Evolutionary conservation across 1,140 invertebrate species (phyloP).

Genomic region (Hydropsyche tenuis): DNA sequence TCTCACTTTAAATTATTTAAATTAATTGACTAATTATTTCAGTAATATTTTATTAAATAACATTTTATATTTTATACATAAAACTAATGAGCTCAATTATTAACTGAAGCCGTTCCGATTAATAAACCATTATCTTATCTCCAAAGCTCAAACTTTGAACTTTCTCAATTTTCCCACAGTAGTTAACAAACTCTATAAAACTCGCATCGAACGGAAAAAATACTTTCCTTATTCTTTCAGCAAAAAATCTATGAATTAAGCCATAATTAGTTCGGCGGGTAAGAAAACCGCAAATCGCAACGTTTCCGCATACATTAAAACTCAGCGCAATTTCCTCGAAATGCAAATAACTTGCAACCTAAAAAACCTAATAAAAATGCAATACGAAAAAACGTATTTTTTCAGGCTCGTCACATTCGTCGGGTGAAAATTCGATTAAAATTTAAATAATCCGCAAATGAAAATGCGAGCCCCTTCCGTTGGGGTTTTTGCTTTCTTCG

Average conservation of each 20-base stretch:
- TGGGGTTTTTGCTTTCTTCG: background rate
- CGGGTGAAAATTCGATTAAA: background rate
- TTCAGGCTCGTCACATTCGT: background rate
- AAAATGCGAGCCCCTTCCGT: background rate
- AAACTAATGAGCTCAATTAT: too few species aligned
- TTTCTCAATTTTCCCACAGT: too few species aligned
- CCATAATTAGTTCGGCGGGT: background rate
- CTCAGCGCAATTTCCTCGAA: constrained; percentile 30
- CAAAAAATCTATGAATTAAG: background rate
- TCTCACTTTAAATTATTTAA: too few species aligned
- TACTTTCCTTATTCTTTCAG: background rate
- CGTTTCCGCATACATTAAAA: constrained; percentile 36
- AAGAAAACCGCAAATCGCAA: background rate
- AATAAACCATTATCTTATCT: too few species aligned
- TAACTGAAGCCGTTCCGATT: too few species aligned
- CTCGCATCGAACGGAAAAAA: too few species aligned
- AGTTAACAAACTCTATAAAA: too few species aligned
- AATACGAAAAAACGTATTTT: background rate
- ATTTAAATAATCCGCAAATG: background rate
- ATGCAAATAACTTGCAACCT: constrained; percentile 22
- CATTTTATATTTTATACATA: too few species aligned
- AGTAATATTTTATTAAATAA: too few species aligned
- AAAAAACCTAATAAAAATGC: background rate
- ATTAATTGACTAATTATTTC: too few species aligned
- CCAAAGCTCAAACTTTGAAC: too few species aligned